Evolutionary conservation across 2,888 invertebrate species (phyloP).

Genomic region (Trimorus sp.): DNA sequence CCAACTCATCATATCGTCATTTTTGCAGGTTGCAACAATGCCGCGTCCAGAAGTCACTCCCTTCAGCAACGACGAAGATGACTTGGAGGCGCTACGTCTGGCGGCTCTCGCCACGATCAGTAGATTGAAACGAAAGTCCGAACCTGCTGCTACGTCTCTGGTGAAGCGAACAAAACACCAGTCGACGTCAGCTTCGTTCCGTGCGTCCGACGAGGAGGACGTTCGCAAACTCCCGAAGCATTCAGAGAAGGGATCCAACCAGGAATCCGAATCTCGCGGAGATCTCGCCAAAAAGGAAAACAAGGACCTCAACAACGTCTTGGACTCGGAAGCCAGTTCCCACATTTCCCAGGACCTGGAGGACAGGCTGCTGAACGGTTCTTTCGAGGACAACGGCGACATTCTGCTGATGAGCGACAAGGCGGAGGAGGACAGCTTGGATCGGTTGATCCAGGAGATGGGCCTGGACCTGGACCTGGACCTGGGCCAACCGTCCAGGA

Average conservation of each 20-base stretch:
- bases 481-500: no score
- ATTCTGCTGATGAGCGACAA: conserved; percentile 79
- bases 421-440: conserved; percentile 82
- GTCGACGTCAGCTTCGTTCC: background rate
- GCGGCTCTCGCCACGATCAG: conserved; percentile 54
- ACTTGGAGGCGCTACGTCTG: conserved; percentile 52
- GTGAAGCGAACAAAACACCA: conserved; percentile 5
- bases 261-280: conserved; percentile 9
- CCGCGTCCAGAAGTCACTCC: background rate
- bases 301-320: conserved; percentile 68
- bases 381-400: conserved; percentile 78
- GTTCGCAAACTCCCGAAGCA: conserved; percentile 16
- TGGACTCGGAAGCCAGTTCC: conserved; percentile 61
- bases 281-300: conserved; percentile 68
- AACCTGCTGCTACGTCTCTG: background rate
- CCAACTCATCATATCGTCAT: no score
- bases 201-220: background rate
- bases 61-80: conserved; percentile 43
- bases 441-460: conserved; percentile 83
- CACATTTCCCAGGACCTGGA: conserved; percentile 67
- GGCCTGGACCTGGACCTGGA: conserved; percentile 77
- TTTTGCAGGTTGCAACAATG: conserved; percentile 2
- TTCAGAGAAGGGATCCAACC: conserved; percentile 14
- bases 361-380: conserved; percentile 72
- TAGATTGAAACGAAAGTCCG: conserved; percentile 21